Base-by-base conservation (phyloP, 2,888 invertebrate genomes). In the Hypercompe scribonia region DNA sequence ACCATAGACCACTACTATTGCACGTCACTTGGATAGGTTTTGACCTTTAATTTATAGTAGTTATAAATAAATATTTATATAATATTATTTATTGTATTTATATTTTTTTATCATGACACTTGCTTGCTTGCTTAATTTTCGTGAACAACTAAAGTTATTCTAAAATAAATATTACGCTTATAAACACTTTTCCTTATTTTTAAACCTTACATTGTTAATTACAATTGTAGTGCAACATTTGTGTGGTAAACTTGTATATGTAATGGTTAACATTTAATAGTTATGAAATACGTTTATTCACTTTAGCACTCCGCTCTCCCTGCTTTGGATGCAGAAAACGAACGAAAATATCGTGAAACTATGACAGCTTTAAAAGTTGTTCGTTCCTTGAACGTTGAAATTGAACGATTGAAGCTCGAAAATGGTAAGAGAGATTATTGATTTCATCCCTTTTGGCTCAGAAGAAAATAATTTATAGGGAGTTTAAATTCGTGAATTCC, bases 241-340 rank as follows among this genome's bases (percentile, higher is more conserved):
- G 24, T 7, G 10, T 50, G 50, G 4, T 24, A n/a, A 54, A 54
- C 50, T n/a, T 24, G 50, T n/a, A 50, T 50, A 50, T 10, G 24
- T 54, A 54, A 54, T 42, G 39, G 7, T 11, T 61, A 54, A 61
- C 39, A 69, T 63, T 31, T 63, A 42, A 66, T 21, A 10, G 18
- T 39, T 21, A 31, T 3, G 33, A 21, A 24, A 18, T 33, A 46
- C 21, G 10, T 66, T n/a, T 42, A 31, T 21, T 66, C 54, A 18
- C 70, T 74, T 77, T 64, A 94, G 94, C 87, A 87, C 24, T 88
- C 90, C 1, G 88, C 88, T 1, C 82, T 92, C 77, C 93, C 94
- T 1, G 86, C 83, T 7, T 84, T 94, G 74, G 91, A 93, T 67
- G 92, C 87, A 2, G 92, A 93, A 77, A 91, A 91, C 81, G 91